A percentile compares a stretch with the other conserved stretches of the same genome.
Evolutionary conservation across 2,797 vertebrate genomes (phyloP).

Genomic region (Lepilemur septentrionalis): DNA sequence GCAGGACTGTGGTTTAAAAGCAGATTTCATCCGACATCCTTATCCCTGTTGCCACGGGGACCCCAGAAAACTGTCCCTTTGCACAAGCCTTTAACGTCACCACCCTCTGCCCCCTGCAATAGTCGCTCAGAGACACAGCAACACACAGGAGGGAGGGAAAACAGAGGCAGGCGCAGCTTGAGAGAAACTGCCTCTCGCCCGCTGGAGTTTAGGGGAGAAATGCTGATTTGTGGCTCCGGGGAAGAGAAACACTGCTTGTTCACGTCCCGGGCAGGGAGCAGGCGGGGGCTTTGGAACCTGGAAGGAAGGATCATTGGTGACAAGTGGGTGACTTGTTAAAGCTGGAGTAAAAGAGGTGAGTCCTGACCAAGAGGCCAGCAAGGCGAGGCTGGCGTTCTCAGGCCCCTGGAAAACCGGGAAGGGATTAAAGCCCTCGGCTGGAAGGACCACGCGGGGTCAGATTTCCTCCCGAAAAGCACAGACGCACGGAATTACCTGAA

Average conservation of each 20-base stretch:
- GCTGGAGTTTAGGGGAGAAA: not conserved
- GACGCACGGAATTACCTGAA: not conserved
- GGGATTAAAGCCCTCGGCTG: not conserved
- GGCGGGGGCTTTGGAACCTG: not conserved
- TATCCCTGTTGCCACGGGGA: not conserved
- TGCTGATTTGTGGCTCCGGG: rapidly evolving
- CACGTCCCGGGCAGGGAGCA: not conserved
- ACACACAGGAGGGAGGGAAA: not conserved
- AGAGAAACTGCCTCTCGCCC: not conserved
- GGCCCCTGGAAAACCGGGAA: not conserved
- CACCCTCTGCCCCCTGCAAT: too few relatives aligned
- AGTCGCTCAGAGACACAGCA: not conserved
- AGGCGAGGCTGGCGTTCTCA: rapidly evolving
- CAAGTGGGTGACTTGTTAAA: not conserved
- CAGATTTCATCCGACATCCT: not conserved
- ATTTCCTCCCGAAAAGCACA: not conserved
- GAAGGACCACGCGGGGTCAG: rapidly evolving
- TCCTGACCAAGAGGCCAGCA: not conserved
- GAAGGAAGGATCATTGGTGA: not conserved
- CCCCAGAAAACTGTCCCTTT: too few relatives aligned
- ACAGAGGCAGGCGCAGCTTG: too few relatives aligned
- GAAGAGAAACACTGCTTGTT: not conserved
- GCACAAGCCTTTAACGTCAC: not conserved
- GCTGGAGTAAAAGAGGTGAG: not conserved
- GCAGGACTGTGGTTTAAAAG: not conserved